Evolutionary conservation across 1,140 invertebrate species (phyloP).

Genomic region (Teleopsis dalmanni): DNA sequence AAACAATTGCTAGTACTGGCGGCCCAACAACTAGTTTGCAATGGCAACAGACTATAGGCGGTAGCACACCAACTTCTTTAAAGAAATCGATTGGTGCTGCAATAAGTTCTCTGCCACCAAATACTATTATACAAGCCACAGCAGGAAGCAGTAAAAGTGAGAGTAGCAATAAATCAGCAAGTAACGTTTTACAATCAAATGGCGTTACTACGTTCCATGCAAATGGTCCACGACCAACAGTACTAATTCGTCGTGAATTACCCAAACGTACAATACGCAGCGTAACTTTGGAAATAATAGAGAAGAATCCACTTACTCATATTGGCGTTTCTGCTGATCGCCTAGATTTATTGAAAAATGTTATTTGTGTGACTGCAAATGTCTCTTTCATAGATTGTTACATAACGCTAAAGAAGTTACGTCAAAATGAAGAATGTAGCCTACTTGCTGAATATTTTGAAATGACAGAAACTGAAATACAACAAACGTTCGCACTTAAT

Average conservation of each 20-base stretch:
- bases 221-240: slow-evolving; percentile 19
- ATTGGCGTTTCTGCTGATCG: slow-evolving; percentile 23
- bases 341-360: slow-evolving; percentile 26
- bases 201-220: slow-evolving; percentile 1
- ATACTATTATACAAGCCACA: slow-evolving; percentile 36
- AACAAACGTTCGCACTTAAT: slow-evolving; percentile 27
- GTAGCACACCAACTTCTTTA: not conserved
- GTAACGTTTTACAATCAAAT: not conserved
- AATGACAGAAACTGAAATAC: slow-evolving; percentile 26
- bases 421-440: slow-evolving; percentile 33
- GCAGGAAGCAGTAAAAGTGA: slow-evolving; percentile 7
- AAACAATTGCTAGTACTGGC: slow-evolving; percentile 13
- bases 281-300: slow-evolving; percentile 27
- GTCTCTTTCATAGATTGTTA: slow-evolving; percentile 33
- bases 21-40: slow-evolving; percentile 15
- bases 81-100: slow-evolving; percentile 23
- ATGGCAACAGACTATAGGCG: slow-evolving; percentile 11
- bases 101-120: slow-evolving; percentile 32
- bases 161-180: too few relatives aligned
- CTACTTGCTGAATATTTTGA: slow-evolving; percentile 34
- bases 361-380: slow-evolving; percentile 25
- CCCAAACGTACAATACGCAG: slow-evolving; percentile 29
- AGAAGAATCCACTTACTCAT: slow-evolving; percentile 25
- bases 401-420: slow-evolving; percentile 33
- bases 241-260: slow-evolving; percentile 29